Percentiles rank a stretch among this genome's conserved stretches.
Evolutionary conservation across 2,888 invertebrate genomes (phyloP).

Genomic region (Xylota sylvarum): DNA sequence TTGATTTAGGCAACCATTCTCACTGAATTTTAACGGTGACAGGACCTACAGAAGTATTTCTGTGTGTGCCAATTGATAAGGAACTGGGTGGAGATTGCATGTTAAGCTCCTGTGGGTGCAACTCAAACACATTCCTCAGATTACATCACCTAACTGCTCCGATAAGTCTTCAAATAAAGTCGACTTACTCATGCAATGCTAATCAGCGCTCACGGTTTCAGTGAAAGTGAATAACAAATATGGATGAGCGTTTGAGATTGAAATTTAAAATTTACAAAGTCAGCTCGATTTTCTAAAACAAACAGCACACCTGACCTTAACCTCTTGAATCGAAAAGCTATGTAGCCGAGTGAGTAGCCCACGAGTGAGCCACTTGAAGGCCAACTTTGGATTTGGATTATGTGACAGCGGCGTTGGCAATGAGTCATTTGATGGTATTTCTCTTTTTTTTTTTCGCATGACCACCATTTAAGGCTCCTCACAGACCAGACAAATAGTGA

Average conservation of each 20-base stretch:
- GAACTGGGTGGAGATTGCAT: slow-evolving; percentile 34
- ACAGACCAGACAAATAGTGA: slow-evolving; percentile 38
- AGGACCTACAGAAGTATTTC: neutral
- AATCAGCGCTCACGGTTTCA: neutral
- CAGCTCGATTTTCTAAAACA: slow-evolving; percentile 44
- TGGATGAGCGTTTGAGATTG: slow-evolving; percentile 4
- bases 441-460: slow-evolving; percentile 21
- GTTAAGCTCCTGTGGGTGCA: slow-evolving; percentile 1
- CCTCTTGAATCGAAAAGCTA: slow-evolving; percentile 22
- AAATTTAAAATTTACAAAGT: slow-evolving; percentile 17
- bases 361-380: slow-evolving; percentile 23
- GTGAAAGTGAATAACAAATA: slow-evolving; percentile 50
- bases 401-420: slow-evolving; percentile 15
- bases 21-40: slow-evolving; percentile 4
- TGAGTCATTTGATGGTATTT: slow-evolving; percentile 41
- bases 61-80: slow-evolving; percentile 33
- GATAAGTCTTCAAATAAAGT: slow-evolving; percentile 19
- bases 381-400: slow-evolving; percentile 20
- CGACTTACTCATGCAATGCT: slow-evolving; percentile 22
- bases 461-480: slow-evolving; percentile 32
- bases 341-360: neutral
- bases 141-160: slow-evolving; percentile 7
- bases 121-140: neutral
- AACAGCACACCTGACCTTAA: slow-evolving; percentile 29
- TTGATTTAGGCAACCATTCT: slow-evolving; percentile 37